These are phyloP conservation scores for Ptychoptera contaminata DNA, from an alignment of 2,888 invertebrate species.

Conservation along the genomic window DNA sequence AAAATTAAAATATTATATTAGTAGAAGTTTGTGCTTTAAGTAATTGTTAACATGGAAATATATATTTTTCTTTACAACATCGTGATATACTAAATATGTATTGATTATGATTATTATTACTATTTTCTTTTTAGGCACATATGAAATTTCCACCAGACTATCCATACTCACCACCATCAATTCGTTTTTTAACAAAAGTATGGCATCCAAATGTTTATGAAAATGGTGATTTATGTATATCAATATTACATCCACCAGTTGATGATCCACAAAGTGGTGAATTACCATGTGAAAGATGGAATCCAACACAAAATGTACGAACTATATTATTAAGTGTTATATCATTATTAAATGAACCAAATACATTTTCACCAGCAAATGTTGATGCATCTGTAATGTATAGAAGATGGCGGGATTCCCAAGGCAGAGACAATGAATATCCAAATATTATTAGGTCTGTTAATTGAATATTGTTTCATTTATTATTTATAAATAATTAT, in stretches of 20 bases:
- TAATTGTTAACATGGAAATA: no score
- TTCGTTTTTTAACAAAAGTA: constrained; percentile 96
- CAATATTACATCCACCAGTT: constrained; percentile 95
- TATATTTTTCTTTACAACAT: no score
- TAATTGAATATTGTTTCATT: constrained; percentile 1
- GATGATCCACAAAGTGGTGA: constrained; percentile 99
- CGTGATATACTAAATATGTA: no score
- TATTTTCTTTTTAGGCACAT: constrained; percentile 66
- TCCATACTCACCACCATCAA: constrained; percentile 96
- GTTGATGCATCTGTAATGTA: constrained; percentile 99
- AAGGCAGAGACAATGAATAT: constrained; percentile 96
- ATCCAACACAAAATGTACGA: constrained; percentile 98
- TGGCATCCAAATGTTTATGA: constrained; percentile 99
- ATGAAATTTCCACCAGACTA: constrained; percentile 98
- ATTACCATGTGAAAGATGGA: constrained; percentile 98
- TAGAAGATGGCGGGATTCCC: constrained; percentile 94
- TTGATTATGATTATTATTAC: background rate
- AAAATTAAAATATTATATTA: no score
- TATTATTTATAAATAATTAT: background rate
- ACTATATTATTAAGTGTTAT: constrained; percentile 97
- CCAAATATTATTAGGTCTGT: constrained; percentile 90
- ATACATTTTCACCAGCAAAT: constrained; percentile 98
- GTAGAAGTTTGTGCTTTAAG: no score
- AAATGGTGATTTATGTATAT: constrained; percentile 99
- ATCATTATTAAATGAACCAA: constrained; percentile 96